phyloP scores from a whole-genome alignment of 2,888 invertebrate species.

The Melinaea marsaeus region DNA sequence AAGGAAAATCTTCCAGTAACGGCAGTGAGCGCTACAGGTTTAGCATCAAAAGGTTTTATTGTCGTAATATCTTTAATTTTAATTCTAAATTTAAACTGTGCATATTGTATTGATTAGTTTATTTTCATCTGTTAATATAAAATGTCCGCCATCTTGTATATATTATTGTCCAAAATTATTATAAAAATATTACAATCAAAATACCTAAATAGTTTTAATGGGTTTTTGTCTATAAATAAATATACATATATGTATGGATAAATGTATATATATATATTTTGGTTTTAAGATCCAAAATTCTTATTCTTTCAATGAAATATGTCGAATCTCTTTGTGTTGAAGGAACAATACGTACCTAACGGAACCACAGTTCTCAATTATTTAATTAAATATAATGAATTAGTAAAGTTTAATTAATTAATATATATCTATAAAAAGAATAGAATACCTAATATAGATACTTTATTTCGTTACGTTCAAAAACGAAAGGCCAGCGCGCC shows the following conservation, averaged over 20 bases:
- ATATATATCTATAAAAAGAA: slow-evolving; percentile 21
- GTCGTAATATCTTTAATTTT: slow-evolving; percentile 8
- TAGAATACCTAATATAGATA: slow-evolving; percentile 32
- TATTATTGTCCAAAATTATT: no score
- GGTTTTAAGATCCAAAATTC: no score
- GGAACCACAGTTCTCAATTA: not conserved
- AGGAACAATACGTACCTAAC: not conserved
- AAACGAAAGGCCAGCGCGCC: slow-evolving; percentile 39
- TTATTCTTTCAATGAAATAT: no score
- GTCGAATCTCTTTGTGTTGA: no score
- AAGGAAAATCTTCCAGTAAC: slow-evolving; percentile 19
- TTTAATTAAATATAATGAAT: not conserved
- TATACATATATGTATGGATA: no score
- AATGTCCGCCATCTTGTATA: no score
- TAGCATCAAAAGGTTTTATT: slow-evolving; percentile 5
- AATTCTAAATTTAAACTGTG: not conserved
- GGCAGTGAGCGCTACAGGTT: slow-evolving; percentile 12
- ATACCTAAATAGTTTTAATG: no score
- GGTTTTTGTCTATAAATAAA: no score
- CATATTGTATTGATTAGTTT: not conserved
- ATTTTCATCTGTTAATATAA: no score
- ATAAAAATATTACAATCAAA: no score
- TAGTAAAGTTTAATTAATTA: slow-evolving; percentile 12
- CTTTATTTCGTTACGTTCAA: slow-evolving; percentile 38
- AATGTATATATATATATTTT: no score